These are phyloP conservation scores for Mustela lutreola DNA, from an alignment of 2,113 vertebrate species.

Conservation along the genomic window DNA sequence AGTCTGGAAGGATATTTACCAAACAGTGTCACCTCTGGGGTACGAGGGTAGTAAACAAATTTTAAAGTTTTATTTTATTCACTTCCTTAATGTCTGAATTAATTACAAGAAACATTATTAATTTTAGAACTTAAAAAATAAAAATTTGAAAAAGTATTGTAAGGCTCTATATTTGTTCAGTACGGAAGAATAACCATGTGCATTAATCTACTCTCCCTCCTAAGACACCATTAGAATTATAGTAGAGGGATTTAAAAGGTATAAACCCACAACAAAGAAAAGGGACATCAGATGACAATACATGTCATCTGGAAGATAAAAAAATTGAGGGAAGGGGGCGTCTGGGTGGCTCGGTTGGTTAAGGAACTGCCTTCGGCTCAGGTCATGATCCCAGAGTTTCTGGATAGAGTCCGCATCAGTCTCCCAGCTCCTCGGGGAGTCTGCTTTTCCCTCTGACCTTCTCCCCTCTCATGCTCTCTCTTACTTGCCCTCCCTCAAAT, in stretches of 20 bases:
- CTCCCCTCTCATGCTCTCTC: no score
- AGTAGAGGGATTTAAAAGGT: neutral
- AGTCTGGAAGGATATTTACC: neutral
- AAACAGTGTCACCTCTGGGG: neutral
- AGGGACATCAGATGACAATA: neutral
- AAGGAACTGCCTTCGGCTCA: no score
- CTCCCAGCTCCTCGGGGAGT: no score
- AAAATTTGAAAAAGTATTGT: neutral
- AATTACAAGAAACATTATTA: neutral
- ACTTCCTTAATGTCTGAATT: constrained; percentile 10
- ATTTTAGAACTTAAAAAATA: constrained; percentile 43
- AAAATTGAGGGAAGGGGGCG: neutral
- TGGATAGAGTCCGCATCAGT: no score
- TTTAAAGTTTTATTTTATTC: neutral
- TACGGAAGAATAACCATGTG: constrained; percentile 32
- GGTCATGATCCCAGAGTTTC: no score
- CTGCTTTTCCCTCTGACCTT: no score
- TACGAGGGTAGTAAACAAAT: neutral
- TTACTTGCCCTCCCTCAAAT: no score
- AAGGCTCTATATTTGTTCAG: constrained; percentile 8
- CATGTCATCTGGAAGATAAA: constrained; percentile 48
- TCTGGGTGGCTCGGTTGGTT: no score
- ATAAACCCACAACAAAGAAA: constrained; percentile 1
- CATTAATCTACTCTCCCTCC: constrained; percentile 10
- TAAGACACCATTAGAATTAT: constrained; percentile 29